Percentiles rank a stretch among this genome's conserved stretches.
phyloP scores from a whole-genome alignment of 2,888 invertebrate genomes.

The Hanleya hanleyi region DNA sequence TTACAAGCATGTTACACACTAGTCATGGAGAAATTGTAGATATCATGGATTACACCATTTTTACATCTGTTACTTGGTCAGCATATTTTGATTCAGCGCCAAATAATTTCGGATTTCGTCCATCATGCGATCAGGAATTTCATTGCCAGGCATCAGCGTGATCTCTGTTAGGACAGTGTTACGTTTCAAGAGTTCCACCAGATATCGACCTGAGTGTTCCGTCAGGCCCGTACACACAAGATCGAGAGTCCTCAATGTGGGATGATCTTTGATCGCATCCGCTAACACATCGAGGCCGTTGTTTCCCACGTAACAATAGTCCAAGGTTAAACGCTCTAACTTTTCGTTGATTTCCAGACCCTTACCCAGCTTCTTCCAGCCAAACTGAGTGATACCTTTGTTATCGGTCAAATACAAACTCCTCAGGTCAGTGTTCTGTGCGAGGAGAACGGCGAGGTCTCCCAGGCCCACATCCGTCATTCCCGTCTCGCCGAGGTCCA shows the following conservation, averaged over 20 bases:
- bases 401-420: slow-evolving; percentile 59
- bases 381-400: slow-evolving; percentile 41
- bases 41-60: too few species aligned
- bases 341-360: slow-evolving; percentile 54
- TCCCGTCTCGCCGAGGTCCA: slow-evolving; percentile 58
- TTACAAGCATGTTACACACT: too few species aligned
- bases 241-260: slow-evolving; percentile 49
- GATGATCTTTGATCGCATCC: slow-evolving; percentile 55
- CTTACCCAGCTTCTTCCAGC: slow-evolving; percentile 58
- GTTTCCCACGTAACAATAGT: slow-evolving; percentile 62
- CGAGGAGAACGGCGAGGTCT: slow-evolving; percentile 49
- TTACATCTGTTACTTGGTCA: too few species aligned
- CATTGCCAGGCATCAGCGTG: slow-evolving; percentile 57
- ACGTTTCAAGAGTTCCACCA: slow-evolving; percentile 56
- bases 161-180: slow-evolving; percentile 59
- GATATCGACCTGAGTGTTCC: slow-evolving; percentile 47
- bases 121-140: slow-evolving; percentile 39
- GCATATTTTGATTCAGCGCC: slow-evolving; percentile 43
- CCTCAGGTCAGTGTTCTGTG: slow-evolving; percentile 46
- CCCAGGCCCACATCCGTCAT: slow-evolving; percentile 52
- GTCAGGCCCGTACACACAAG: slow-evolving; percentile 59
- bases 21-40: too few species aligned
- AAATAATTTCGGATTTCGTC: slow-evolving; percentile 55
- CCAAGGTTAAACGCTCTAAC: slow-evolving; percentile 55
- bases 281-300: slow-evolving; percentile 51